Base-by-base conservation (phyloP, 2,797 vertebrate genomes). In the Pseudochromis fuscus region DNA sequence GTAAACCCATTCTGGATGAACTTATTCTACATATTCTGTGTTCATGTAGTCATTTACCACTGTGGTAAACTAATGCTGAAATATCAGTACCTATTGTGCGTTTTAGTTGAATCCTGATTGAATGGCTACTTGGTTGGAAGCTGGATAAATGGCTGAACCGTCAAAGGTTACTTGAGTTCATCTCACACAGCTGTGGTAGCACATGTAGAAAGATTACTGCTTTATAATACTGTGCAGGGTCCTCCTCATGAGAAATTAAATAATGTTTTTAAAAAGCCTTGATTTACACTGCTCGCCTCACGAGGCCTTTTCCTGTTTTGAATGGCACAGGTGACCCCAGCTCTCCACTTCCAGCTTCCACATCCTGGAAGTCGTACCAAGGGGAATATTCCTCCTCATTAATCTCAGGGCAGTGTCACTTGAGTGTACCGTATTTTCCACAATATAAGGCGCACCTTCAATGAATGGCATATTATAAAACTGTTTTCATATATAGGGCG, bases 251-350 rank as follows among this genome's bases (percentile, higher is more conserved):
- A 57, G 4, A 23, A 40, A 37, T 23, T 19, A 18, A 15, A 28
- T 8, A 10, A 35, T 58, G 16, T 38, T n/a, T 31, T n/a, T 7
- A 19, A 16, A 25, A 19, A 53, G 30, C 24, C 40, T 28, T 25
- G 0, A 27, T 42, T 40, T 9, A 7, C 16, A 4, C 38, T 51
- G 1, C 15, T n/a, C 50, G 21, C 33, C 65, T 60, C 51, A 11
- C 66, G 40, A 30, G 63, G 31, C 25, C 42, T 45, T 64, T 87
- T 81, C 85, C 84, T 60, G 65, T 87, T 88, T 74, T 73, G 72
- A 31, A 44, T 15, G 42, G 52, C 52, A 52, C 79, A 82, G 71
- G 57, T 83, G 75, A 84, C 60, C 67, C 71, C 52, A 1, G 60
- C 31, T 63, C 55, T 68, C 59, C 63, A 62, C 37, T 59, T 28